Percentiles rank a stretch among this genome's conserved stretches.
phyloP scores from a whole-genome alignment of 1,140 invertebrate species.

The Caerostris darwini region DNA sequence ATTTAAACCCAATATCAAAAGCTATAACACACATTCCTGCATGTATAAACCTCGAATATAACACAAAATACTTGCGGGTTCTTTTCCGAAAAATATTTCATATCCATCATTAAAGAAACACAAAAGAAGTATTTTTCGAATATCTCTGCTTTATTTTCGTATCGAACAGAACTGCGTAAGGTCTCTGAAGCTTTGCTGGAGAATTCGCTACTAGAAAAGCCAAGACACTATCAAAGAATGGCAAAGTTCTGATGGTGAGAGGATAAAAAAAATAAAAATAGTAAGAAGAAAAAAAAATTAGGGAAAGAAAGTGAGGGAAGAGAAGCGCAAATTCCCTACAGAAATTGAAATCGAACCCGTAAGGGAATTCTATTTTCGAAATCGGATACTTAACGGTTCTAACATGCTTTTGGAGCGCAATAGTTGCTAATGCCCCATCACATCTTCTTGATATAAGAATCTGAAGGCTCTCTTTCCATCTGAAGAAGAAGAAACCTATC shows the following conservation, averaged over 20 bases:
- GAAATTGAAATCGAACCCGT: slow-evolving; percentile 57
- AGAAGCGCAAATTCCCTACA: slow-evolving; percentile 33
- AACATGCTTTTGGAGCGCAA: slow-evolving; percentile 30
- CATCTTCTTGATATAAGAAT: slow-evolving; percentile 58
- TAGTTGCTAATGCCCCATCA: slow-evolving; percentile 63
- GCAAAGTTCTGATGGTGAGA: slow-evolving; percentile 22
- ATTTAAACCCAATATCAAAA: slow-evolving; percentile 1
- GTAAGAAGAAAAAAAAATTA: no score
- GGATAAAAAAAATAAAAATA: neutral
- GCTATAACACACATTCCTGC: neutral
- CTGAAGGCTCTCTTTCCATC: neutral
- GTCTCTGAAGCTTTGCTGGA: neutral
- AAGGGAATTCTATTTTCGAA: slow-evolving; percentile 62
- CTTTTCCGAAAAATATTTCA: neutral
- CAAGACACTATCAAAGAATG: slow-evolving; percentile 5
- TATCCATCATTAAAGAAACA: neutral
- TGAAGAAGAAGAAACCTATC: neutral
- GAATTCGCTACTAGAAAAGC: neutral
- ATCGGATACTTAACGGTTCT: slow-evolving; percentile 67
- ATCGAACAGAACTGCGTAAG: neutral
- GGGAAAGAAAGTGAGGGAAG: neutral
- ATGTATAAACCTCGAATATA: neutral
- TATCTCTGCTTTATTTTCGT: slow-evolving; percentile 9
- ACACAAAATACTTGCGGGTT: neutral
- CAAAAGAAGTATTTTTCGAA: neutral